phyloP scores from a whole-genome alignment of 2,797 vertebrate species.

The Onychomys torridus region DNA sequence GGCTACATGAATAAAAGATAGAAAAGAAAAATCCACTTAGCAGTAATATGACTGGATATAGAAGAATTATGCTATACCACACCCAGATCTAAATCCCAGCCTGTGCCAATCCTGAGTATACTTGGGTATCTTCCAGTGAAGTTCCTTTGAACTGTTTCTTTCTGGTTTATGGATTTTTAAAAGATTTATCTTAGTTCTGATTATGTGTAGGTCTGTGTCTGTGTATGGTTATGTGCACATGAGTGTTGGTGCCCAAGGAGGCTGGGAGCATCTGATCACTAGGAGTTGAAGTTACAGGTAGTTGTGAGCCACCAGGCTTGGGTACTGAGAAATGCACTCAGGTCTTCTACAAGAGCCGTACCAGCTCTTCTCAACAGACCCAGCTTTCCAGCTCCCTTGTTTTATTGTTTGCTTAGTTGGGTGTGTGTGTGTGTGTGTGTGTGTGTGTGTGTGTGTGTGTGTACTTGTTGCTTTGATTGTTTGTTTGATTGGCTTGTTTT shows the following conservation, averaged over 20 bases:
- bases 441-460: not conserved
- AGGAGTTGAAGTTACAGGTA: not conserved
- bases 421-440: not conserved
- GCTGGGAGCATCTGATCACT: not conserved
- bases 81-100: not conserved
- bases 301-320: not conserved
- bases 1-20: not conserved
- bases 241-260: not conserved
- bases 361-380: not conserved
- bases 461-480: not conserved
- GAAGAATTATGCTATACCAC: not conserved
- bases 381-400: not conserved
- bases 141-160: not conserved
- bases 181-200: not conserved
- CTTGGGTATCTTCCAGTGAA: constrained; percentile 25
- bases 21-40: not conserved
- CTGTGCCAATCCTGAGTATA: not conserved
- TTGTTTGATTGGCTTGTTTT: not conserved
- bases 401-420: not conserved
- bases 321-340: not conserved
- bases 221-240: not conserved
- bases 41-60: not conserved
- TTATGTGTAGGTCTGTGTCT: not conserved
- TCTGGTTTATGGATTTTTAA: not conserved
- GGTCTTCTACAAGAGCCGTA: not conserved